These are phyloP conservation scores for Gastrophysa polygoni DNA, from an alignment of 2,888 invertebrate genomes.

Conservation along the genomic window DNA sequence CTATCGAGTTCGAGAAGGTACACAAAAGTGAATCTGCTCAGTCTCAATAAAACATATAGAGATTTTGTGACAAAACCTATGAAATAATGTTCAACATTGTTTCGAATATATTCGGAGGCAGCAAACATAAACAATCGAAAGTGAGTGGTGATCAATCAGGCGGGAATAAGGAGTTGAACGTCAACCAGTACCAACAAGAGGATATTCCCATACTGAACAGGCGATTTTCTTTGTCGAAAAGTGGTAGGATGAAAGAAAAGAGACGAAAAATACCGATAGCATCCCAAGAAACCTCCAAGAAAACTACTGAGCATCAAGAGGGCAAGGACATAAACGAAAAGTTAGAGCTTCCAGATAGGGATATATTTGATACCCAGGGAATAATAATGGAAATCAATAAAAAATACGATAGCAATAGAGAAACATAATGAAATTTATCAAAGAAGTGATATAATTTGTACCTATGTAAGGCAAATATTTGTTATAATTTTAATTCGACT, in stretches of 20 bases:
- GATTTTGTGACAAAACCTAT: background rate
- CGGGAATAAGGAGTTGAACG: conserved; percentile 15
- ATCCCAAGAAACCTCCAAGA: background rate
- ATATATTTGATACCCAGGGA: conserved; percentile 11
- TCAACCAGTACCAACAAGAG: conserved; percentile 9
- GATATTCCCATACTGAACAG: conserved; percentile 35
- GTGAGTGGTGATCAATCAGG: conserved; percentile 12
- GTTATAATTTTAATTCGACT: too few relatives aligned
- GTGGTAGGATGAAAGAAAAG: conserved; percentile 47
- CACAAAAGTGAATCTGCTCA: background rate
- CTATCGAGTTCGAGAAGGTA: background rate
- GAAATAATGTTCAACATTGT: conserved; percentile 39
- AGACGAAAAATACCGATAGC: conserved; percentile 16
- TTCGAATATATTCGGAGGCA: conserved; percentile 36
- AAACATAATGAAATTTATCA: background rate
- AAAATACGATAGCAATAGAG: background rate
- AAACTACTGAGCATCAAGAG: background rate
- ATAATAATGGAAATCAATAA: background rate
- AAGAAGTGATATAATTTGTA: too few relatives aligned
- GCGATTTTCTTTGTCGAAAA: conserved; percentile 45
- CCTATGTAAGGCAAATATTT: too few relatives aligned
- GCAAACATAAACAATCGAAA: conserved; percentile 29
- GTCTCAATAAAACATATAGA: background rate
- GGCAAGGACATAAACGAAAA: background rate
- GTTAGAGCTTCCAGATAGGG: conserved; percentile 1